Conservation (phyloP, 2,113 vertebrate species). For the Murina feae region DNA sequence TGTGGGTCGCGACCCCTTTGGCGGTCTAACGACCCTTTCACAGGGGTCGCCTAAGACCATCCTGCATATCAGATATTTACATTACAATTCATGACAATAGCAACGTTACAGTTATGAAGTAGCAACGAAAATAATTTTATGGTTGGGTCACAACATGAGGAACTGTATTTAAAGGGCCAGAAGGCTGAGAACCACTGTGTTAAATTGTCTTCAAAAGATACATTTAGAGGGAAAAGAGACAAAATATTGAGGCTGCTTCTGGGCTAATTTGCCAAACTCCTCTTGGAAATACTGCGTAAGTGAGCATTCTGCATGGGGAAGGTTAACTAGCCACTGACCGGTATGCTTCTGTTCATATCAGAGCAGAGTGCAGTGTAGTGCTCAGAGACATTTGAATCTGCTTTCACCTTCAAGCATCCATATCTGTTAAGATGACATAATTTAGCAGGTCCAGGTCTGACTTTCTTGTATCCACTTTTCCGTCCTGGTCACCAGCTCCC, state of each 20-base stretch:
- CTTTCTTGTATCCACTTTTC: background rate
- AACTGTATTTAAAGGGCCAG: too few species aligned
- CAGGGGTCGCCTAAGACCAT: too few species aligned
- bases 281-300: fast-evolving
- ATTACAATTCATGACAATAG: too few species aligned
- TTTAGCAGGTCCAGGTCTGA: background rate
- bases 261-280: background rate
- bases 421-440: background rate
- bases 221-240: background rate
- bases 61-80: too few species aligned
- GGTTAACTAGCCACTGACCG: too few species aligned
- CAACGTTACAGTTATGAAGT: too few species aligned
- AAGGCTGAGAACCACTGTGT: too few species aligned
- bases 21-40: too few species aligned
- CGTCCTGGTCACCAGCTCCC: too few species aligned
- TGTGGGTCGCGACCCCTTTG: too few species aligned
- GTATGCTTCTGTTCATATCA: fast-evolving
- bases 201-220: background rate
- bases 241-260: background rate
- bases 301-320: background rate
- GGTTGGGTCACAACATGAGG: too few species aligned
- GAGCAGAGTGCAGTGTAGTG: fast-evolving
- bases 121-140: too few species aligned
- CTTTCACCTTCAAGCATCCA: background rate
- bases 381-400: fast-evolving